Base-by-base conservation (phyloP, 2,888 invertebrate genomes). In the Dusona sp. region DNA sequence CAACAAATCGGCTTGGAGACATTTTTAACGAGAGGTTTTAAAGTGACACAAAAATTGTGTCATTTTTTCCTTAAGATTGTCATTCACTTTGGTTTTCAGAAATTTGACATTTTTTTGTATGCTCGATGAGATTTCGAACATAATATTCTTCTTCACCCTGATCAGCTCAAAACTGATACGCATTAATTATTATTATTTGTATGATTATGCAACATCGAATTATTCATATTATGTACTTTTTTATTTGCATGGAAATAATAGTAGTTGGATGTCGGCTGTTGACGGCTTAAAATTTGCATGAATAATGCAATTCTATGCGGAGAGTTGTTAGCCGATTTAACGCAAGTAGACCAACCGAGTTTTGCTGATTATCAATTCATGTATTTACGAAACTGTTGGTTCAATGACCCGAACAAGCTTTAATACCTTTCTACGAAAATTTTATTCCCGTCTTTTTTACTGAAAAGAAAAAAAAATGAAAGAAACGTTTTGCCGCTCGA, bases 331-430 rank as follows among this genome's bases (percentile, higher is more conserved):
- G 13, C 11, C 57, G 57, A 61, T 61, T 61, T 29, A 61, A 25
- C 57, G 25, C 25, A 29, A 8, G 22, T 54, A 54, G 54, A 54
- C 54, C 54, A 22, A 22, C 54, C 54, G 54, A 54, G 54, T 54
- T 54, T 54, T 22, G 54, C 54, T 54, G 54, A 54, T 54, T 22
- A 54, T 54, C 22, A 54, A 54, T 22, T 13, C 29, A 29, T 16
- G 57, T 29, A 61, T 61, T 25, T 61, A 61, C 57, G 57, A 61
- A 61, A 61, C 57, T 16, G 29, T 61, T 61, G 13, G 29, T 61
- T 61, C 29, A 61, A 29, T 16, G 25, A 61, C 57, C 9, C 22
- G 57, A 29, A 61, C 57, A 16, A 29, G 16, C 6, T 61, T 61
- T 29, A 61, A 29, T 25, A 29, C 61, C 61, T 61, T 29, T 61